A percentile compares a stretch with the other conserved stretches of the same genome.
Conservation (phyloP, 2,113 vertebrate species). For the Naja naja region DNA sequence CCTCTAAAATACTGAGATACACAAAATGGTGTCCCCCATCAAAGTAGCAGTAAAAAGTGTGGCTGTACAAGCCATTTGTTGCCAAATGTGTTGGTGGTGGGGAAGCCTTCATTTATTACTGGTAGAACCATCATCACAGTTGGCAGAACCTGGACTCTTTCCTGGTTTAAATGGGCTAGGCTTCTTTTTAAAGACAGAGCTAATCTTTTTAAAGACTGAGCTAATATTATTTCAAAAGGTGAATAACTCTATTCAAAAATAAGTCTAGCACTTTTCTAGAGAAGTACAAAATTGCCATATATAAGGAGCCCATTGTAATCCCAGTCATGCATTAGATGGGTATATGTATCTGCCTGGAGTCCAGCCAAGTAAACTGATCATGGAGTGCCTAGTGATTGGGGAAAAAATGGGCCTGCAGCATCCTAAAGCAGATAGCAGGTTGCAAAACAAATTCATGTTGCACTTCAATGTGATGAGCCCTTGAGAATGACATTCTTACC, state of each 20-base stretch:
- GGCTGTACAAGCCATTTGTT: neutral
- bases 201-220: neutral
- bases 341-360: neutral
- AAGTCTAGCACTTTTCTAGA: neutral
- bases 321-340: neutral
- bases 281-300: neutral
- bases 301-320: neutral
- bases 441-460: neutral
- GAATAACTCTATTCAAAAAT: neutral
- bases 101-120: neutral
- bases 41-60: neutral
- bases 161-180: neutral
- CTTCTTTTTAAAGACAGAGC: neutral
- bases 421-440: neutral
- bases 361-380: neutral
- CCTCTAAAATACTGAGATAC: neutral
- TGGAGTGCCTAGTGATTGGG: neutral
- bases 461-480: neutral
- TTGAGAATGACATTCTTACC: conserved; percentile 22
- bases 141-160: neutral
- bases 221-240: neutral
- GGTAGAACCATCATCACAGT: neutral
- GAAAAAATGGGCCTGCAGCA: neutral
- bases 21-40: neutral
- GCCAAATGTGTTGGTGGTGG: too few relatives aligned